Evolutionary conservation across 1,140 invertebrate genomes (phyloP), one percentile per base, ranked within the genome.

Genomic region (Artemia franciscana): DNA sequence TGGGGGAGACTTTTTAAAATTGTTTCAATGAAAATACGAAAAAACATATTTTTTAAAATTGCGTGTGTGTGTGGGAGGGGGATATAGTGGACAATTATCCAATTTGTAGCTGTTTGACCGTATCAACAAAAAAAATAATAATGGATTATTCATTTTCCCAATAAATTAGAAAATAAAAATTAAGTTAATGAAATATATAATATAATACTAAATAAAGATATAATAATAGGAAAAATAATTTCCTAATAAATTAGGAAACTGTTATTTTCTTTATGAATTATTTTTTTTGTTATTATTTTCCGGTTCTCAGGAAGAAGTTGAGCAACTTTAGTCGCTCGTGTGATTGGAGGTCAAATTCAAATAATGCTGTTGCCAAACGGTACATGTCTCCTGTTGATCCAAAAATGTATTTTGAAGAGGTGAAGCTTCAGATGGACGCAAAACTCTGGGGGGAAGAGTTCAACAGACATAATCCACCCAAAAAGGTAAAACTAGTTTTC

Each of bases 361-460:
- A 80, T 66, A 81, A 81, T 68, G 80, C 79, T 68, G 78, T 81
- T 23, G 78, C 77, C 27, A 81, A 81, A 66, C 65, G 70, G 5
- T 81, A 80, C 70, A 78, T 79, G 68, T 71, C 74, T 60, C 66
- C 69, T 24, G 77, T 78, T 0, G 73, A 75, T 59, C 65, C 74
- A 23, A 68, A 73, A 15, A 73, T 76, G 4, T 79, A 81, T 65
- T 79, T 79, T 69, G 75, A 79, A 65, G 79, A 80, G 70, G 69
- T 80, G 21, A 73, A 72, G 60, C 69, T 80, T 21, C 79, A 81
- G 70, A 80, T 80, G 79, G 78, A 80, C 70, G 77, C 78, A 12
- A 81, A 81, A 67, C 67, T 81, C 21, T 81, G 79, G 79, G 78
- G 77, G 7, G 78, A 80, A 69, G 78, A 80, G 64, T 81, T 74